Percentiles rank a stretch among this genome's conserved stretches.
Evolutionary conservation across 2,113 vertebrate species (phyloP).

Genomic region (Calidris pugnax): DNA sequence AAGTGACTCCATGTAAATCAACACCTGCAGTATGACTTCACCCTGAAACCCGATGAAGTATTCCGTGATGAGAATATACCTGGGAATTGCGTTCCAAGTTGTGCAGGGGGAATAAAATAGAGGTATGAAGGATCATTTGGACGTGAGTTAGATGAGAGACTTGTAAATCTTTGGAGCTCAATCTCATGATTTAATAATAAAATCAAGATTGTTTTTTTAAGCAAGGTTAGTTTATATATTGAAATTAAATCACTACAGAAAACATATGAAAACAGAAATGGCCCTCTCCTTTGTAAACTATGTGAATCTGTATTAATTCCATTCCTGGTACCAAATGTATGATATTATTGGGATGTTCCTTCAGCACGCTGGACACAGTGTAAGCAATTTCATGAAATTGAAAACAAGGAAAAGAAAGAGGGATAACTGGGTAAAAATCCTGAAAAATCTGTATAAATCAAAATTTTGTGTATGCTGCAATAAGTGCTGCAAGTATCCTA

Average conservation of each 20-base stretch:
- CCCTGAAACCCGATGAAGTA: neutral
- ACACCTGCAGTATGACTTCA: neutral
- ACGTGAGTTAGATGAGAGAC: neutral
- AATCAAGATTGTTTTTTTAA: constrained; percentile 1
- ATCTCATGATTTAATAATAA: constrained; percentile 7
- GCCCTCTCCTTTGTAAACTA: neutral
- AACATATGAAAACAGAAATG: neutral
- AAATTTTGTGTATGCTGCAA: neutral
- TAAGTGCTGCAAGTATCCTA: neutral
- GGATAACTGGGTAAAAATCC: neutral
- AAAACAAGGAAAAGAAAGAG: neutral
- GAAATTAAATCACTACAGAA: neutral
- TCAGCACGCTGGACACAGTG: neutral
- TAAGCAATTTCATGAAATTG: neutral
- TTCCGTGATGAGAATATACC: neutral
- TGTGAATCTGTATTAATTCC: neutral
- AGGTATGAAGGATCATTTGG: neutral
- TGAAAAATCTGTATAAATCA: neutral
- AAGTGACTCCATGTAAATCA: neutral
- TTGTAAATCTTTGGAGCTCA: neutral
- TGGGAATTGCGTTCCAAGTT: neutral
- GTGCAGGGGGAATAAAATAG: neutral
- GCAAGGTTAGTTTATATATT: neutral
- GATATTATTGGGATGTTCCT: neutral
- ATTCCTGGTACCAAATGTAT: neutral